Evolutionary conservation across 2,113 vertebrate species (phyloP).

Genomic region (Hipposideros armiger): DNA sequence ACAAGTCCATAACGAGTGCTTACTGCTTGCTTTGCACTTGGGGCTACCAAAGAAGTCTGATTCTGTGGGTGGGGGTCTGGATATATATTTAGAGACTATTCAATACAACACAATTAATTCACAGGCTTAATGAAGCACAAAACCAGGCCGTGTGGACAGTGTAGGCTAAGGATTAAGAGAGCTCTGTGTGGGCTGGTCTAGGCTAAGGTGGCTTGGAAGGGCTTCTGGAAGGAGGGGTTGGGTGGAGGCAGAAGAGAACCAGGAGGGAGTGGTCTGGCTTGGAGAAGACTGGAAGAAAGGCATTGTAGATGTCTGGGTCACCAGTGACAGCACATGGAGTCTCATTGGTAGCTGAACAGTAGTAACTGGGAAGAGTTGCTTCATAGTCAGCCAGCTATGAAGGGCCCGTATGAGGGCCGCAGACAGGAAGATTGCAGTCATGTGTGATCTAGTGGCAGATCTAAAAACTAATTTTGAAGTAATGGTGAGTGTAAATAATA

Average conservation of each 20-base stretch:
- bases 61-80: background rate
- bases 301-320: background rate
- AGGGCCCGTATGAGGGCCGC: background rate
- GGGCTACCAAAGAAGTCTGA: slow-evolving; percentile 19
- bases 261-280: background rate
- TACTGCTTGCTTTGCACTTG: slow-evolving; percentile 26
- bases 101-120: slow-evolving; percentile 15
- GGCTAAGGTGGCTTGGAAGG: background rate
- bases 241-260: background rate
- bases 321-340: background rate
- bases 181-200: background rate
- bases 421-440: slow-evolving; percentile 9
- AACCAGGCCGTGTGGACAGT: background rate
- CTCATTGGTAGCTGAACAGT: background rate
- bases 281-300: background rate
- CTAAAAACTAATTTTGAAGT: slow-evolving; percentile 59
- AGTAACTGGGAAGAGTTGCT: slow-evolving; percentile 36
- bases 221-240: background rate
- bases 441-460: background rate
- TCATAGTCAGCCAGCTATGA: background rate
- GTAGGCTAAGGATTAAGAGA: background rate
- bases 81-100: slow-evolving; percentile 47
- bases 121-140: slow-evolving; percentile 27
- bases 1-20: background rate
- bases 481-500: slow-evolving; percentile 43